Evolutionary conservation across 2,888 invertebrate genomes (phyloP), one percentile per base, ranked within the genome.

Genomic region (Andrena bicolor): DNA sequence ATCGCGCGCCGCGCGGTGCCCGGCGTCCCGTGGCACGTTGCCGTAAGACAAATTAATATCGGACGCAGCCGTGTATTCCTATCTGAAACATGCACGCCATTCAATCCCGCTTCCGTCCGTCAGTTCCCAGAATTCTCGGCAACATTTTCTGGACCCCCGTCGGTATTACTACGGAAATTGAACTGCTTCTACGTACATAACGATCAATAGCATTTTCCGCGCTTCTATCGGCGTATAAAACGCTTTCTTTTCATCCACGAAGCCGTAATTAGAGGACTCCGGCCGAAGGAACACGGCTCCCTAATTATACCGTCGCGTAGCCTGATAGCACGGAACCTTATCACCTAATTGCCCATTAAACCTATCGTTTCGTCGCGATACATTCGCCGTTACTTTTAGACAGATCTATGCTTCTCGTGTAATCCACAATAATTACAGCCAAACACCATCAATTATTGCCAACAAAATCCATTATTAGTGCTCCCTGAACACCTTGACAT

Each of bases 61-160:
- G 28, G 20, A 60, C n/a, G 48, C 28, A 32, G 26, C 53, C n/a
- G n/a, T 28, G 48, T 64, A 10, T 49, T 16, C 48, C 32, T 72
- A 63, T 41, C 16, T 41, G 51, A 60, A 60, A 32, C 48, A 70
- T 51, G 51, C 23, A 51, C 51, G 20, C 35, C n/a, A 75, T 71
- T 76, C 35, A 53, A 73, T 65, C 35, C 53, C 35, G 64, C 66
- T 77, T 58, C 77, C 58, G 58, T 77, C 58, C 60, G 32, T 66
- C 66, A 65, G 58, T 76, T 49, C 58, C n/a, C 16, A 26, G 56
- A 76, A 76, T 76, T 64, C 72, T 30, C 56, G 35, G 20, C 35
- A 58, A 58, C 72, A 30, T 72, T 72, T 64, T 72, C 72, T 76
- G 41, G 63, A 48, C 72, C 53, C 48, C 41, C 41, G 16, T 23